Evolutionary conservation across 2,888 invertebrate species (phyloP), one percentile per base, ranked within the genome.

Genomic region (Lomographa bimaculata): DNA sequence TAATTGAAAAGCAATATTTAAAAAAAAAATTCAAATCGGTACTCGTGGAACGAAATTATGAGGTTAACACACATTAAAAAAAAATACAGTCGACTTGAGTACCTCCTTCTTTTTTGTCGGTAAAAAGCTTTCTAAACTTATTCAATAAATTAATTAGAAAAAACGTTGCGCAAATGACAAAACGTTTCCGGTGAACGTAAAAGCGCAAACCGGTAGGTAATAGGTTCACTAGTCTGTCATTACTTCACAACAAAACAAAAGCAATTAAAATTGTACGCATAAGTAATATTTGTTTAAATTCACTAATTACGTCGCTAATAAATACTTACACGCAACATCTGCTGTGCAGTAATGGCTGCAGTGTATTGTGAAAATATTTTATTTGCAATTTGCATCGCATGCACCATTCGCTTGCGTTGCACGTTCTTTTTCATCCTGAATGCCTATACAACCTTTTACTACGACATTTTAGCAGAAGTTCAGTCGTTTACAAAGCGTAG

Each of bases 251-350:
- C 51, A 51, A 14, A 55, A 50, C 51, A 51, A 14, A 53, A 45
- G 67, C 75, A 82, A 85, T 85, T 85, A 86, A 80, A 86, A 81
- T 72, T 60, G 75, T 78, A 81, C 76, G 78, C 78, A 64, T 76
- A 80, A 77, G 73, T 79, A 74, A 80, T 86, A 83, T 87, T 89
- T 87, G 87, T 83, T 83, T 75, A 78, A 79, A 84, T 82, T 84
- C 75, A 77, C 79, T 84, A 83, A 86, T 87, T 85, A 86, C 64
- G 68, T 68, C 62, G 65, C 74, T 85, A 86, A 87, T 86, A 79
- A 79, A 81, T 82, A 80, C 75, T 77, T 83, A 71, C 71, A 76
- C 69, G 71, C 76, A 75, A 79, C 87, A 86, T 87, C 86, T 89
- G 87, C 75, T 71, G 67, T 54, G 57, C 50, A 52, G 57, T 75